A percentile compares a stretch with the other conserved stretches of the same genome.
These are phyloP conservation scores for Amphibalanus amphitrite DNA, from an alignment of 1,140 invertebrate species.

Conservation along the genomic window DNA sequence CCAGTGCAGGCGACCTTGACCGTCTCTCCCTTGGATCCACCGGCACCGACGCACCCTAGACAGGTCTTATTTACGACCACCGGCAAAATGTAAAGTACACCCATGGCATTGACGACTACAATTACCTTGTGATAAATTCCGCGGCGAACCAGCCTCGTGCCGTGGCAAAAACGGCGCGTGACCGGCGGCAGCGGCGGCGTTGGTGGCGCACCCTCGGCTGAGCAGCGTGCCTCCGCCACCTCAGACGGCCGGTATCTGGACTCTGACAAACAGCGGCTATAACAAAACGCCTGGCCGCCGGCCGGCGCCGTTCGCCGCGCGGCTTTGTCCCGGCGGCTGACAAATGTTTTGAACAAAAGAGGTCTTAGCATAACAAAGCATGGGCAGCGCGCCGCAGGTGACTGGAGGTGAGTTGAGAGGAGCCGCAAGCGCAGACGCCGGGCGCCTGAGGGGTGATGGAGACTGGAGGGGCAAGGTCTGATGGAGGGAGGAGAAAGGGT, in stretches of 20 bases:
- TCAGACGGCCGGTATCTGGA: no score
- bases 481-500: no score
- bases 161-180: neutral
- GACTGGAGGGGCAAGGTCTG: no score
- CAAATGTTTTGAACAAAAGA: conserved; percentile 1
- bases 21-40: no score
- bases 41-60: neutral
- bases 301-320: no score
- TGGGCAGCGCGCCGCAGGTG: neutral
- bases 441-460: no score
- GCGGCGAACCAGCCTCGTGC: neutral
- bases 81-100: neutral
- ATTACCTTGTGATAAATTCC: neutral
- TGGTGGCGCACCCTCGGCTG: no score
- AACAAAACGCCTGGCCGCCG: neutral
- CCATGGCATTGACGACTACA: neutral
- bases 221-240: no score
- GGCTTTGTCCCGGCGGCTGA: neutral
- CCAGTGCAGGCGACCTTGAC: no score
- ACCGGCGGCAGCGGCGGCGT: neutral
- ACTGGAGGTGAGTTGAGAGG: neutral
- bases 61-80: neutral
- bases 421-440: neutral
- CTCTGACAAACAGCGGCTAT: neutral
- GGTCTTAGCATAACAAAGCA: conserved; percentile 1